Conservation (phyloP, 2,113 vertebrate genomes). For the Halichoeres trimaculatus region DNA sequence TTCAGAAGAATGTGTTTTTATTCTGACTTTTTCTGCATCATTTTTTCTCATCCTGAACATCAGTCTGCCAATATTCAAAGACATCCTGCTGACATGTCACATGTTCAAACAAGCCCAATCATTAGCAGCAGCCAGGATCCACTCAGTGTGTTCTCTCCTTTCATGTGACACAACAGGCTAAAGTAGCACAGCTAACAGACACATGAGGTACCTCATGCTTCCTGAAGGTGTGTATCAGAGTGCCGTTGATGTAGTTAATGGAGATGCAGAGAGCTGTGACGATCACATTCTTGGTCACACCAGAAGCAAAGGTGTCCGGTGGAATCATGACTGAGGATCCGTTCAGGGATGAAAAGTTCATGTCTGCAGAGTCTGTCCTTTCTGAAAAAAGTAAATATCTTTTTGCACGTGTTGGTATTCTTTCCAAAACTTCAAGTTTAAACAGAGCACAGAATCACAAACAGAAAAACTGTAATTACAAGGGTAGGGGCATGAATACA, state of each 20-base stretch:
- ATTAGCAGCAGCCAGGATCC: too few relatives aligned
- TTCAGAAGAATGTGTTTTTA: too few relatives aligned
- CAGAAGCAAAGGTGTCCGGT: constrained; percentile 39
- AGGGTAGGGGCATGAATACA: too few relatives aligned
- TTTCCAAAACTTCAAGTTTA: too few relatives aligned
- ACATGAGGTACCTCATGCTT: constrained; percentile 45
- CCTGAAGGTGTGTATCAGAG: constrained; percentile 71
- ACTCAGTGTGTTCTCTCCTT: neutral
- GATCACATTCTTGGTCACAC: constrained; percentile 61
- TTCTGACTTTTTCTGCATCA: too few relatives aligned
- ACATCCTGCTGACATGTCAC: too few relatives aligned
- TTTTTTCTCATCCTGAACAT: too few relatives aligned
- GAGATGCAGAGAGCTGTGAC: constrained; percentile 66
- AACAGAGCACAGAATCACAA: neutral
- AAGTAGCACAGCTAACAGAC: neutral
- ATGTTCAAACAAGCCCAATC: too few relatives aligned
- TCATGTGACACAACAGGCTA: neutral
- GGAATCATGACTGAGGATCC: accelerated
- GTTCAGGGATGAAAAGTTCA: constrained; percentile 36
- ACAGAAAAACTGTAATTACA: too few relatives aligned
- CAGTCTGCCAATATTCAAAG: too few relatives aligned
- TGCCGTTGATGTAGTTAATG: constrained; percentile 78
- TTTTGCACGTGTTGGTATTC: too few relatives aligned
- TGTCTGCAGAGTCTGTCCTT: neutral
- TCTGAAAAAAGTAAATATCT: neutral